Percentiles rank a stretch among this genome's conserved stretches.
These are phyloP conservation scores for Macrotus californicus DNA, from an alignment of 2,113 vertebrate genomes.

Conservation along the genomic window DNA sequence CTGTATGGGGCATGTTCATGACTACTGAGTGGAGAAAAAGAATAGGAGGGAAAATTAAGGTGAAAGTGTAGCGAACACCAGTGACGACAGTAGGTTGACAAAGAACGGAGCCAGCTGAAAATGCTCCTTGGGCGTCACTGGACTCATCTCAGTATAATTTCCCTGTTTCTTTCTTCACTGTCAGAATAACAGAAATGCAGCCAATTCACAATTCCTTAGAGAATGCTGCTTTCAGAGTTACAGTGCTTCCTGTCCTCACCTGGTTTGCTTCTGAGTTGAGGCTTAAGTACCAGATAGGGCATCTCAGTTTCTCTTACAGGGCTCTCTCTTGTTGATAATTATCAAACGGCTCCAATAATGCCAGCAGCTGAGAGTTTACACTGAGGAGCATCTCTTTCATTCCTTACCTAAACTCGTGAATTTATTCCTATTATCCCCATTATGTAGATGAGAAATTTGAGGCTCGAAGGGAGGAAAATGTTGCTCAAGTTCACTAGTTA, in stretches of 20 bases:
- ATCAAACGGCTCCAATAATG: not conserved
- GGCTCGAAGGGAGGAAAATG: not conserved
- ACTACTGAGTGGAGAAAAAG: not conserved
- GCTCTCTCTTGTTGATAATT: not conserved
- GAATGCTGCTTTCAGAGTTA: not conserved
- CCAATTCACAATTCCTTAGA: not conserved
- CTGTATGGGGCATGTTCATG: not conserved
- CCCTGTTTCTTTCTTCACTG: not conserved
- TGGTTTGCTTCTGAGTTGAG: not conserved
- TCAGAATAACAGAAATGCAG: not conserved
- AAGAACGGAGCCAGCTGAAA: not conserved
- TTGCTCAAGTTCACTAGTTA: not conserved
- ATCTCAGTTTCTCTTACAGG: not conserved
- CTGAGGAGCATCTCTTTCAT: not conserved
- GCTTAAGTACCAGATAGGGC: not conserved
- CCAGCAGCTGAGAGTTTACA: not conserved
- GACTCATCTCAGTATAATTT: not conserved
- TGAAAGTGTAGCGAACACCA: not conserved
- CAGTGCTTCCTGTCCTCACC: no score
- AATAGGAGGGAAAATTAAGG: not conserved
- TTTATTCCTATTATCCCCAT: not conserved
- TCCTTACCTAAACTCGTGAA: not conserved
- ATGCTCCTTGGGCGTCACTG: not conserved
- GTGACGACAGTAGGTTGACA: not conserved
- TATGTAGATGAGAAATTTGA: not conserved